Percentiles rank a stretch among this genome's conserved stretches.
Evolutionary conservation across 2,797 vertebrate species (phyloP).

Genomic region (Threskiornis aethiopicus): DNA sequence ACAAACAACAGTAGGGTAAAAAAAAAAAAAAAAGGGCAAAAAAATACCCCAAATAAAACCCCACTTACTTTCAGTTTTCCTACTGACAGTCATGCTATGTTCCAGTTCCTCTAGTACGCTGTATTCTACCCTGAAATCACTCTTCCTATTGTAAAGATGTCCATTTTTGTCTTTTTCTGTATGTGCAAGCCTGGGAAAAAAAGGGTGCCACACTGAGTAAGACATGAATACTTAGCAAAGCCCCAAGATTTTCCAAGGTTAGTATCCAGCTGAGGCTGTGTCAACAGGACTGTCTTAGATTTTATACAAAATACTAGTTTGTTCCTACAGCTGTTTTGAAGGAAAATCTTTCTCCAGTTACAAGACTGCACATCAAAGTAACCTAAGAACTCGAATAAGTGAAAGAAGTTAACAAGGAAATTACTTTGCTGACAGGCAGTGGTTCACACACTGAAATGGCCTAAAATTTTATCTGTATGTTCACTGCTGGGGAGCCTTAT

Average conservation of each 20-base stretch:
- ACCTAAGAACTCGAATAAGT: background rate
- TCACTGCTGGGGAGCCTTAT: background rate
- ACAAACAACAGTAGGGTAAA: background rate
- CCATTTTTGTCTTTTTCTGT: conserved; percentile 83
- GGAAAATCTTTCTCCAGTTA: background rate
- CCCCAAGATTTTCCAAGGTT: background rate
- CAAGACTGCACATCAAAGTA: background rate
- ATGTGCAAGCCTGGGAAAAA: conserved; percentile 80
- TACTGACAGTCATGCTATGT: conserved; percentile 75
- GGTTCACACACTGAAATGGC: background rate
- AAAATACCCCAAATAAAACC: background rate
- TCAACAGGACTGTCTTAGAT: background rate
- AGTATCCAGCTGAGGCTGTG: background rate
- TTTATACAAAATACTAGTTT: background rate
- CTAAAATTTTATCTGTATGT: background rate
- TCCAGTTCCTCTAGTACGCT: conserved; percentile 82
- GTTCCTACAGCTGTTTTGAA: background rate
- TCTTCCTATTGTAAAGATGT: conserved; percentile 80
- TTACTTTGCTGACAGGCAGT: background rate
- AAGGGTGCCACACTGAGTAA: background rate
- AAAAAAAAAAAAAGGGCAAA: background rate
- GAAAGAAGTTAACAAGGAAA: background rate
- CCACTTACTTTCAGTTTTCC: conserved; percentile 83
- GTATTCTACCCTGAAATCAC: conserved; percentile 76
- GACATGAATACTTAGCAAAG: background rate